phyloP scores from a whole-genome alignment of 2,888 invertebrate species.

The Epiblema foenella region DNA sequence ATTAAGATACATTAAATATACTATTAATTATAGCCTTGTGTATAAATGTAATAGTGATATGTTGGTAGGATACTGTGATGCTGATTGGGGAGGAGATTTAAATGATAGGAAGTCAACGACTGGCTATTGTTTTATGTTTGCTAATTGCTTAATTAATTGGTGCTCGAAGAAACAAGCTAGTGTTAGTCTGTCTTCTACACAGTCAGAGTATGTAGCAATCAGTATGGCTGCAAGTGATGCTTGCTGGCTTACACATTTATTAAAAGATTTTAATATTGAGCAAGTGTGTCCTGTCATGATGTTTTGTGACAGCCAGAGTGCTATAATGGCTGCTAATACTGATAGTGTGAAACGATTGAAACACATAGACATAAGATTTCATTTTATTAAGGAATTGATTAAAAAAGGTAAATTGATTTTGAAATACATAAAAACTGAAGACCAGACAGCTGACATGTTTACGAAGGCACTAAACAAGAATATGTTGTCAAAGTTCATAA shows the following conservation, averaged over 20 bases:
- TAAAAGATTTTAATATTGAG: not conserved
- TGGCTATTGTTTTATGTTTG: too few species aligned
- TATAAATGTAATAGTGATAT: too few species aligned
- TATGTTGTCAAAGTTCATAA: not conserved
- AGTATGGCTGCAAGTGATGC: constrained; percentile 3
- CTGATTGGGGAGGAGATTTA: too few species aligned
- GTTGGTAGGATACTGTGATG: too few species aligned
- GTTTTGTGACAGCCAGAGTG: constrained; percentile 2
- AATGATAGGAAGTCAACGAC: too few species aligned
- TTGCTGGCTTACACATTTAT: constrained; percentile 12
- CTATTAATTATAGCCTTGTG: too few species aligned
- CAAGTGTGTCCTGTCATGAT: constrained; percentile 2
- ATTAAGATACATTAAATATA: too few species aligned
- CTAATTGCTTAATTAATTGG: too few species aligned
- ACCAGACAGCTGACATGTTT: constrained; percentile 3
- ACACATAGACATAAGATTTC: constrained; percentile 2
- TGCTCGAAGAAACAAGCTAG: not conserved
- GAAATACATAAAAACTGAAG: constrained; percentile 2
- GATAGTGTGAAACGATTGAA: not conserved
- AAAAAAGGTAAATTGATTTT: not conserved
- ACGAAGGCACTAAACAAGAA: not conserved
- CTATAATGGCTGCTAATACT: constrained; percentile 7
- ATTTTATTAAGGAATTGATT: constrained; percentile 1
- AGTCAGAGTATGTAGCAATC: not conserved
- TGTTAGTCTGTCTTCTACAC: constrained; percentile 3